Percentiles rank a stretch among this genome's conserved stretches.
Conservation (phyloP, 2,797 vertebrate genomes). For the Fratercula arctica region DNA sequence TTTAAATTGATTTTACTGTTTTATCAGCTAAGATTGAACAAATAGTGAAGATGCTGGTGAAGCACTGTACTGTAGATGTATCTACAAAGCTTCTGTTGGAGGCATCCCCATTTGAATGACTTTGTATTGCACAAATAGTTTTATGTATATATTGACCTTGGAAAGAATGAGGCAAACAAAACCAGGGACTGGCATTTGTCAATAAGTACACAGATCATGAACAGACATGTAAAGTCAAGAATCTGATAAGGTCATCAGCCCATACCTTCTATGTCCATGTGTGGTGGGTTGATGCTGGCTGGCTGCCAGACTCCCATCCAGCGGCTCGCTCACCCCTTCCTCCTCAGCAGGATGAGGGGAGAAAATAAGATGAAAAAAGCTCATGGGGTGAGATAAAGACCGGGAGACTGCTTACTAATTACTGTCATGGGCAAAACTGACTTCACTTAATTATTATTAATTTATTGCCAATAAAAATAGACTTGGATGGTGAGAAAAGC, state of each 20-base stretch:
- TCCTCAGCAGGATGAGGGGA: not conserved
- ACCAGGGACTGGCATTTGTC: not conserved
- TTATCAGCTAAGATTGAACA: constrained; percentile 27
- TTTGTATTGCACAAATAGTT: not conserved
- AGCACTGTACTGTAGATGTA: not conserved
- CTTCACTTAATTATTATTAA: not conserved
- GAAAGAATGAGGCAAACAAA: not conserved
- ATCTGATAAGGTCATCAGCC: not conserved
- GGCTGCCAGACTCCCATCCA: not conserved
- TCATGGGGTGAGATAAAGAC: not conserved
- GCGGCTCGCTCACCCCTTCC: rapidly evolving
- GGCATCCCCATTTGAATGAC: not conserved
- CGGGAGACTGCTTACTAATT: not conserved
- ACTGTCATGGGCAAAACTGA: not conserved
- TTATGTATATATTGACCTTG: not conserved
- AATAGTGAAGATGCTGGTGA: constrained; percentile 34
- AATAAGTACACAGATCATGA: not conserved
- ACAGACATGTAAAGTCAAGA: not conserved
- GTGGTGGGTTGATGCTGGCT: not conserved
- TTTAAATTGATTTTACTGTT: constrained; percentile 46
- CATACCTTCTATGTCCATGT: rapidly evolving
- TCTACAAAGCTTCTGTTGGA: constrained; percentile 8
- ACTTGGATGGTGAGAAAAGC: not conserved
- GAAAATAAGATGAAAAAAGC: not conserved
- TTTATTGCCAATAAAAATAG: not conserved